Evolutionary conservation across 2,797 vertebrate species (phyloP).

Genomic region (Rhyacichthys aspro): DNA sequence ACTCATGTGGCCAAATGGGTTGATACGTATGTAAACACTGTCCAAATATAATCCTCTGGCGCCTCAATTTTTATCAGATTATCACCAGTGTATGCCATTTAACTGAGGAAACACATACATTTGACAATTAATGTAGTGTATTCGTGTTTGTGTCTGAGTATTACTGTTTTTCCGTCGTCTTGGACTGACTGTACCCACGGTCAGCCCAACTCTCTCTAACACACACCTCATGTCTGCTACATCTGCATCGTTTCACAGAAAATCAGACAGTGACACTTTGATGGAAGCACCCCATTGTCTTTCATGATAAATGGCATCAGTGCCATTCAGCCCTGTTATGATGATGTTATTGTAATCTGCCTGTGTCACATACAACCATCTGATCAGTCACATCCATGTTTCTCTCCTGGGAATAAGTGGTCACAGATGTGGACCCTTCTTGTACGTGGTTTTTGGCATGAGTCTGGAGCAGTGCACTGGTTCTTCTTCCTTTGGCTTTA

Average conservation of each 20-base stretch:
- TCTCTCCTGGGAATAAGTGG: conserved; percentile 40
- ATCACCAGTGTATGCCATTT: conserved; percentile 8
- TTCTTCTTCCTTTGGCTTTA: conserved; percentile 41
- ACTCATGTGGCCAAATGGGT: conserved; percentile 31
- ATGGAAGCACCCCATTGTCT: conserved; percentile 18
- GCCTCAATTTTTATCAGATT: conserved; percentile 17
- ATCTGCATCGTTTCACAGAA: neutral
- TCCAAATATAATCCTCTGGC: conserved; percentile 17
- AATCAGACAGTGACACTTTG: conserved; percentile 5
- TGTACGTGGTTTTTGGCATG: conserved; percentile 33
- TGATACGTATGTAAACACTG: conserved; percentile 45
- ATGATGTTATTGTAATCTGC: conserved; percentile 25
- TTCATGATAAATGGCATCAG: conserved; percentile 27
- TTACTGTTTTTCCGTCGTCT: conserved; percentile 52
- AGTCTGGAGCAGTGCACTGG: conserved; percentile 49
- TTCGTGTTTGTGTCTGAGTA: conserved; percentile 32
- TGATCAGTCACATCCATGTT: conserved; percentile 31
- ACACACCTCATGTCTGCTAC: neutral
- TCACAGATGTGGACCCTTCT: conserved; percentile 51
- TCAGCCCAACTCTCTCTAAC: too few species aligned
- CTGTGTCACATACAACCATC: conserved; percentile 10
- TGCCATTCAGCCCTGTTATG: conserved; percentile 14
- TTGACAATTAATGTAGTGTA: neutral
- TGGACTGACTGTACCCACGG: neutral
- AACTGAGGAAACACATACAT: conserved; percentile 8